These are phyloP conservation scores for Artibeus jamaicensis DNA, from an alignment of 2,797 vertebrate species.

Conservation along the genomic window DNA sequence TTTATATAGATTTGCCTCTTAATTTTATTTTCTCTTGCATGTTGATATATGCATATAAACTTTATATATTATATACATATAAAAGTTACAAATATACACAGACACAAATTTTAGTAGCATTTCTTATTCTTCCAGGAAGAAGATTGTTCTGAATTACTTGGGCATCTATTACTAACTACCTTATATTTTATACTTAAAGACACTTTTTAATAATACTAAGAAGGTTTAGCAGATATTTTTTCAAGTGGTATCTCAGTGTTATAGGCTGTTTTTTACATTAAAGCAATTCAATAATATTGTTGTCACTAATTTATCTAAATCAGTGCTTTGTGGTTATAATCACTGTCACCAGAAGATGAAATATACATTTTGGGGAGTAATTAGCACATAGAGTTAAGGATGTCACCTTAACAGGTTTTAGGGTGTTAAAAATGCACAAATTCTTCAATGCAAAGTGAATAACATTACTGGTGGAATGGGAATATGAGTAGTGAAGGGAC, in stretches of 20 bases:
- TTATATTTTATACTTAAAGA: background rate
- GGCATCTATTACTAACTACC: background rate
- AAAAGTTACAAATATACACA: background rate
- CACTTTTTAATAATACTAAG: background rate
- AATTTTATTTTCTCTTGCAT: background rate
- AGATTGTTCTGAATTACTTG: background rate
- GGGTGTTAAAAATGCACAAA: background rate
- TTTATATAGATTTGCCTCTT: background rate
- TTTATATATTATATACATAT: background rate
- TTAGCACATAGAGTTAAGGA: background rate
- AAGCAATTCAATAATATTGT: background rate
- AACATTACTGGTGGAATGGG: background rate
- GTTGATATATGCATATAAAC: background rate
- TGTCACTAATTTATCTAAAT: background rate
- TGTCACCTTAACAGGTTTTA: background rate
- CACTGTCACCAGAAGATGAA: background rate
- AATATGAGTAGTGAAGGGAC: background rate
- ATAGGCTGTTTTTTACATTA: background rate
- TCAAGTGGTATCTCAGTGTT: background rate
- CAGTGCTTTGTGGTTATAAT: background rate
- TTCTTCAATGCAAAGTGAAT: background rate
- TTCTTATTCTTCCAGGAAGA: background rate
- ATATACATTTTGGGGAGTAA: background rate
- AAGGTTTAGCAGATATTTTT: background rate
- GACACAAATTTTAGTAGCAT: background rate